A percentile compares a stretch with the other conserved stretches of the same genome.
Evolutionary conservation across 2,888 invertebrate genomes (phyloP).

Genomic region (Acanthoscelides obtectus): DNA sequence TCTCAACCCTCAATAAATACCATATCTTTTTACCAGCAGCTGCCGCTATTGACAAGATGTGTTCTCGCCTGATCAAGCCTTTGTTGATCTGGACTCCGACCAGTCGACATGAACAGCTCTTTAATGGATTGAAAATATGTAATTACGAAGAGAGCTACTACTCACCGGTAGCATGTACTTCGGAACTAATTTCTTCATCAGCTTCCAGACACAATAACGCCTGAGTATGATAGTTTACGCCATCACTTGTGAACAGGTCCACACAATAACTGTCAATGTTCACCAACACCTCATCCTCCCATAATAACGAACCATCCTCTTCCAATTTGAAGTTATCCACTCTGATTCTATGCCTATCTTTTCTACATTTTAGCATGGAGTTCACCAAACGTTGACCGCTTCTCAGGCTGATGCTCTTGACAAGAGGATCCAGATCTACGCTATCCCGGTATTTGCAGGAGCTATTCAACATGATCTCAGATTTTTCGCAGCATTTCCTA

Average conservation of each 20-base stretch:
- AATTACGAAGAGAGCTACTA: not conserved
- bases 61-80: too few relatives aligned
- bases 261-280: slow-evolving; percentile 13
- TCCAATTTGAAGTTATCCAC: slow-evolving; percentile 7
- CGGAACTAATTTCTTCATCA: slow-evolving; percentile 1
- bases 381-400: slow-evolving; percentile 3
- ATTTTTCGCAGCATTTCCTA: slow-evolving; percentile 21
- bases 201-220: slow-evolving; percentile 12
- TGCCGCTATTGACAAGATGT: too few relatives aligned
- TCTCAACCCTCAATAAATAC: too few relatives aligned
- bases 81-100: too few relatives aligned
- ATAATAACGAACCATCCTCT: slow-evolving; percentile 7
- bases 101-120: too few relatives aligned
- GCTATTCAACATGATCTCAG: slow-evolving; percentile 11
- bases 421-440: not conserved
- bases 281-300: slow-evolving; percentile 3
- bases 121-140: too few relatives aligned
- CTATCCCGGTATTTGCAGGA: slow-evolving; percentile 4
- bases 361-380: slow-evolving; percentile 5
- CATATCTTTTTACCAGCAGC: too few relatives aligned
- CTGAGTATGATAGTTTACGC: slow-evolving; percentile 1
- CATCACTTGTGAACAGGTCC: slow-evolving; percentile 10
- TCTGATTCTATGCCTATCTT: not conserved
- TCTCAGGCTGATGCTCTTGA: not conserved
- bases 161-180: not conserved